Evolutionary conservation across 2,888 invertebrate species (phyloP), one percentile per base, ranked within the genome.

Genomic region (Drosophila cognata): DNA sequence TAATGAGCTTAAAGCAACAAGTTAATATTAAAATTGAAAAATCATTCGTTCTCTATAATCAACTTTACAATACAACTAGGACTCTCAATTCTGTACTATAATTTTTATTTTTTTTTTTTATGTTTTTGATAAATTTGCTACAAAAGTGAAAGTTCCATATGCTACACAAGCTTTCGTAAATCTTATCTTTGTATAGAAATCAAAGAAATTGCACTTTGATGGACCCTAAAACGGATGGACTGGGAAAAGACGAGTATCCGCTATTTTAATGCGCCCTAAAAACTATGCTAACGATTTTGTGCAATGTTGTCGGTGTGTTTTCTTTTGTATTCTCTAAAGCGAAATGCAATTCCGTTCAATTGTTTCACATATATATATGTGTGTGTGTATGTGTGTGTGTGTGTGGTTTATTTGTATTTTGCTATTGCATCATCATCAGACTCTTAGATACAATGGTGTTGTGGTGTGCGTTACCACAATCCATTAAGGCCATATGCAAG

Each of bases 371-470:
- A 48, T 51, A 13, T 59, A 35, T 56, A 1, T 66, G 29, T 36
- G 28, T 31, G 48, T 29, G 25, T 59, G 56, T 74, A 35, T 64
- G 29, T 41, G 28, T 57, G 33, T 56, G 28, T 77, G 50, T 58
- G 21, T 50, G 25, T 77, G 28, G 31, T 29, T 58, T 65, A 36
- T 28, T 38, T 35, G 55, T 25, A n/a, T 43, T 69, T 69, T 65
- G 71, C 63, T 78, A 79, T 78, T 78, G 77, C 77, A 78, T 78
- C 77, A 78, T 76, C 77, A 78, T 76, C 76, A 61, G 51, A 71
- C 74, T 71, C 68, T 72, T 66, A 63, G 59, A 76, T 50, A 68
- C 50, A 38, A 73, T 61, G 50, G 59, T 63, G 41, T 50, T 59
- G 36, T 67, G 35, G 48, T 18, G 46, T 57, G 36, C 55, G 25